Evolutionary conservation across 2,113 vertebrate genomes (phyloP), one percentile per base, ranked within the genome.

Genomic region (Bubo bubo): DNA sequence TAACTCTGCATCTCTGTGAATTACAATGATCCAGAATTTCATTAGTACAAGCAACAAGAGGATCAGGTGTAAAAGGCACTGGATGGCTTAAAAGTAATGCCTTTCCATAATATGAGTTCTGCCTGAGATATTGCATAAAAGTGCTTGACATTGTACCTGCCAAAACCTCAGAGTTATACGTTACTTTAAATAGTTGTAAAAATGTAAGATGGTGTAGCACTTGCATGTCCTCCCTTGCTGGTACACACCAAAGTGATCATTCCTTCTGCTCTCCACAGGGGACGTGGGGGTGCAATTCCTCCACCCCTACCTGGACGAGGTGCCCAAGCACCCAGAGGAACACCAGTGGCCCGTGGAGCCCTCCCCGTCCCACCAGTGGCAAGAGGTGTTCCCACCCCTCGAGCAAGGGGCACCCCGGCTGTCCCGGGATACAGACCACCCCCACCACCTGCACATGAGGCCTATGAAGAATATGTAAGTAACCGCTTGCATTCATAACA

Each of bases 401-500:
- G 99, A 71, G 97, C 98, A 86, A 96, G 99, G 76, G 99, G 98
- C 1, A 85, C 98, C 34, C 93, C 99, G 0, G 96, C 98, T 3
- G 98, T 98, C 2, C 98, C 98, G 2, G 99, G 98, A 14, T 99
- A 99, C 98, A 97, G 99, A 72, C 97, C 99, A 26, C 98, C 98
- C 16, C 98, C 98, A 12, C 98, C 99, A 47, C 98, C 99, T 66
- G 95, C 98, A 58, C 99, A 98, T 4, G 99, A 99, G 76, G 89
- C 99, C 62, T 99, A 99, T 9, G 99, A 99, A 12, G 99, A 99
- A 97, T 99, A 99, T 22, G 99, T 99, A 98, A 99, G 99, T 99
- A 97, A 56, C 26, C 4, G 4, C 5, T 4, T 50, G 9, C 49
- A 0, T 47, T 5, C 11, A 0, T 70, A 45, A 3, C 27, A 10